Base-by-base conservation (phyloP, 2,888 invertebrate species). In the Acronicta alni region DNA sequence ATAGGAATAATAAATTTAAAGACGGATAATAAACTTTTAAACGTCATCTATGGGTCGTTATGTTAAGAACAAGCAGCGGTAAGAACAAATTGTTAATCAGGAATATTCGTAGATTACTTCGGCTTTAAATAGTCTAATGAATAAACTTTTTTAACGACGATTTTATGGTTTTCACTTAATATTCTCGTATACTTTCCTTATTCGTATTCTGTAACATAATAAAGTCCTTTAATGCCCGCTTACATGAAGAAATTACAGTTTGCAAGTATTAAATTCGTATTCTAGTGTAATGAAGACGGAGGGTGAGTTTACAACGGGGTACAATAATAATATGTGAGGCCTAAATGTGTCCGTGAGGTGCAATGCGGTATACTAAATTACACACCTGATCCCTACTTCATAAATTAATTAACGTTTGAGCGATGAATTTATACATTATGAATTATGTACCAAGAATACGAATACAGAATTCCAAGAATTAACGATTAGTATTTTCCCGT, bases 351-450 rank as follows among this genome's bases (percentile, higher is more conserved):
- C 84, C 81, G 71, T 73, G 71, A 81, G 86, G 85, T 86, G 83
- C 84, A 84, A 85, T 86, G 82, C 74, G 72, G 81, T 71, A 74
- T 79, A 82, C 84, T 83, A 85, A 85, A 88, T 86, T 84, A 86
- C 80, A 77, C 74, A 82, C 81, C 79, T 84, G 81, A 83, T 82
- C 83, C 83, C 82, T 81, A 84, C 80, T 86, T 85, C 82, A 80
- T 81, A 77, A 80, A 80, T 69, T 87, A 84, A 89, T 86, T 86
- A 86, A 86, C 45, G 32, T 86, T 84, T 83, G 77, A 82, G 78
- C 75, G 62, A 67, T 75, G 64, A 67, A 67, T 71, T 75, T 57
- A 39, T 69, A 48, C 30, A 26, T 62, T 54, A 72, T 59, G 48
- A 57, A 44, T 23, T 60, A 41, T 38, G 37, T 41, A 44, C 12